Evolutionary conservation across 2,113 vertebrate species (phyloP).

Genomic region (Mixornis gularis): DNA sequence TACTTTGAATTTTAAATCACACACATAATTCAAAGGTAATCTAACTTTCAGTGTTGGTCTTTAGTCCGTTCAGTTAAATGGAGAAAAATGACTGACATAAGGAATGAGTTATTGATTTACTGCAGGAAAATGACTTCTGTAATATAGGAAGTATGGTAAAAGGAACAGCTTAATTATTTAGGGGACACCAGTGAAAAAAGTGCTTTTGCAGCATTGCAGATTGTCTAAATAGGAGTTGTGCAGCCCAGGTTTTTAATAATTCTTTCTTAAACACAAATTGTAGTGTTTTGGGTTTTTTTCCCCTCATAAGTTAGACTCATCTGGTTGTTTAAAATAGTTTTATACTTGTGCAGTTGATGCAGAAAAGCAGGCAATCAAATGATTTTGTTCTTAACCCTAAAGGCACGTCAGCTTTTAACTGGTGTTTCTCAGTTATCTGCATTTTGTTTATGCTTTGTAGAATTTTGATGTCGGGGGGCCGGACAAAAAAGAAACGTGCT

Average conservation of each 20-base stretch:
- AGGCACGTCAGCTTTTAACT: not conserved
- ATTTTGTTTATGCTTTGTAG: not conserved
- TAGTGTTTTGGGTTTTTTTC: not conserved
- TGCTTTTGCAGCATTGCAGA: slow-evolving; percentile 72
- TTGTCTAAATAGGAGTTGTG: slow-evolving; percentile 60
- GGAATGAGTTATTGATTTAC: slow-evolving; percentile 79
- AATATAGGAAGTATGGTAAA: slow-evolving; percentile 81
- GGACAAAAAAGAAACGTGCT: not conserved
- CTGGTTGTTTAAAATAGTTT: not conserved
- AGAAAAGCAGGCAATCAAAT: not conserved
- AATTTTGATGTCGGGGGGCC: not conserved
- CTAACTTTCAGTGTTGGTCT: slow-evolving; percentile 81
- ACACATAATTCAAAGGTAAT: slow-evolving; percentile 93
- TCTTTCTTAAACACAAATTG: slow-evolving; percentile 46
- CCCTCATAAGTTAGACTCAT: not conserved
- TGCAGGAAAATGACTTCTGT: slow-evolving; percentile 76
- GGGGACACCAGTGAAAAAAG: slow-evolving; percentile 68
- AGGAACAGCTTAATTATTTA: slow-evolving; percentile 82
- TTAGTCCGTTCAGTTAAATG: slow-evolving; percentile 77
- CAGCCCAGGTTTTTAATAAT: slow-evolving; percentile 10
- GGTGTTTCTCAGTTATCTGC: not conserved
- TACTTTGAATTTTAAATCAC: slow-evolving; percentile 96
- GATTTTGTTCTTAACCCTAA: not conserved
- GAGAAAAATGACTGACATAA: slow-evolving; percentile 80
- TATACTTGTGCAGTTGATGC: not conserved